Evolutionary conservation across 2,888 invertebrate species (phyloP).

Genomic region (Bombyx huttoni): DNA sequence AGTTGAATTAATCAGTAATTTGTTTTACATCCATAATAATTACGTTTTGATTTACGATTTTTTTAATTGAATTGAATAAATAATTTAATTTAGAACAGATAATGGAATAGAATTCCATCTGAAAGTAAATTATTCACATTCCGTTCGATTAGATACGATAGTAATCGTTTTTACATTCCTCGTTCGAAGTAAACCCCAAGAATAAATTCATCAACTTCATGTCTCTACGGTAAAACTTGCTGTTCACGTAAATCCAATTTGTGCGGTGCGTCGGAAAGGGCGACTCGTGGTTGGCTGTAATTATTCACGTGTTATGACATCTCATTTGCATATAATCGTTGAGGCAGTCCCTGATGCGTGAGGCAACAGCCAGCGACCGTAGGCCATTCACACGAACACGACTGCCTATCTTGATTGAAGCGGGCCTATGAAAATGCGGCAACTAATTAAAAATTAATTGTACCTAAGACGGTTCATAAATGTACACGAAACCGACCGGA

Average conservation of each 20-base stretch:
- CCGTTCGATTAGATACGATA: too few species aligned
- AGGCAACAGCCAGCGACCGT: conserved; percentile 50
- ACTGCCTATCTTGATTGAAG: conserved; percentile 58
- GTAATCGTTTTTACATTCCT: too few species aligned
- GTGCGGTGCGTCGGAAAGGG: conserved; percentile 61
- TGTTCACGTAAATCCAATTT: conserved; percentile 69
- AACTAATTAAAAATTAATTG: conserved; percentile 69
- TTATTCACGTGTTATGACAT: conserved; percentile 73
- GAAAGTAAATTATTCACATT: too few species aligned
- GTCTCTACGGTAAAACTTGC: conserved; percentile 48
- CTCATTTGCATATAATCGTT: conserved; percentile 71
- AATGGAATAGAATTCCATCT: too few species aligned
- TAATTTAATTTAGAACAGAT: too few species aligned
- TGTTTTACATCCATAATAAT: too few species aligned
- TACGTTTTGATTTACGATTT: too few species aligned
- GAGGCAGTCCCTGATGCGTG: conserved; percentile 58
- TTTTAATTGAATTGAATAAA: too few species aligned
- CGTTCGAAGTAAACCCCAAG: not conserved
- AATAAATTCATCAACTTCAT: conserved; percentile 39
- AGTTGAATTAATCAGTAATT: too few species aligned
- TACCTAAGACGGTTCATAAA: conserved; percentile 52
- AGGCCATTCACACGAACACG: conserved; percentile 68
- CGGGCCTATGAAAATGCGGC: conserved; percentile 65
- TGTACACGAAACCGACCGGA: conserved; percentile 48
- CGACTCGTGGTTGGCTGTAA: conserved; percentile 63